Conservation (phyloP, 2,113 vertebrate genomes). For the Typhlomys cinereus region DNA sequence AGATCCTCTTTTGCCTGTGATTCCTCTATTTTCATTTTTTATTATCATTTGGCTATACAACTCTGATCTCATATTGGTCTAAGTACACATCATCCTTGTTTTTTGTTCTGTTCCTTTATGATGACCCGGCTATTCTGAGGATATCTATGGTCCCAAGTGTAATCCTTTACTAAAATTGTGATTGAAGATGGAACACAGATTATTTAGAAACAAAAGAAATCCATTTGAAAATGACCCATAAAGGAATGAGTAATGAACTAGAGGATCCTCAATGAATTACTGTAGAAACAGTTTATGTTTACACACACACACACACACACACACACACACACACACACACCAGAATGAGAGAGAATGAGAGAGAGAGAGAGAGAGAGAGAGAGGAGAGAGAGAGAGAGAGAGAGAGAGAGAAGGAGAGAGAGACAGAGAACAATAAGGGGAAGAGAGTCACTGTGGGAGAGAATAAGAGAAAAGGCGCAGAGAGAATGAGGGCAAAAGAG, state of each 20-base stretch:
- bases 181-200: conserved; percentile 60
- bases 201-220: conserved; percentile 54
- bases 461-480: neutral
- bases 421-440: neutral
- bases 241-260: conserved; percentile 41
- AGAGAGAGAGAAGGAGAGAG: neutral
- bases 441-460: neutral
- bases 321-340: neutral
- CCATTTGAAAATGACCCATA: conserved; percentile 50
- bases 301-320: neutral
- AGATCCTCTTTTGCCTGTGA: neutral
- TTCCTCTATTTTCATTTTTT: conserved; percentile 31
- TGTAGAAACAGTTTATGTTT: conserved; percentile 60
- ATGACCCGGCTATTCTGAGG: conserved; percentile 52
- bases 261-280: conserved; percentile 42
- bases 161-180: conserved; percentile 52
- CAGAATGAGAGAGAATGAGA: neutral
- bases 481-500: neutral
- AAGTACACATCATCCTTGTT: conserved; percentile 36
- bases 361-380: neutral
- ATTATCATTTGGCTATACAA: conserved; percentile 38
- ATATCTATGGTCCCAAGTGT: conserved; percentile 34
- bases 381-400: neutral
- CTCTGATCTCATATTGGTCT: conserved; percentile 46
- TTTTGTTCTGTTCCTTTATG: conserved; percentile 54